Conservation (phyloP, 2,888 invertebrate species). For the Leucania comma region DNA sequence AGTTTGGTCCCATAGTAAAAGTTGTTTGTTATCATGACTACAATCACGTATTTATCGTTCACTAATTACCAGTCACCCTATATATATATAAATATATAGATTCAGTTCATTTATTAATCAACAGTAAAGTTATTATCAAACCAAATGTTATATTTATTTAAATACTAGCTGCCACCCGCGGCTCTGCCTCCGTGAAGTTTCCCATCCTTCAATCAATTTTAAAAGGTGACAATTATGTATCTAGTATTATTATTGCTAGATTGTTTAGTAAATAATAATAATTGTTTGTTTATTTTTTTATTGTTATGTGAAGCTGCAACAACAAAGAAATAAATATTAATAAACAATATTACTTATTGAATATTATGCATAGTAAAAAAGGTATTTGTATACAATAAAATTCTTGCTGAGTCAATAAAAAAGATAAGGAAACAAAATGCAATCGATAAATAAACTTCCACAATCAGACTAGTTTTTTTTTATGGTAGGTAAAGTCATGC, state of each 20-base stretch:
- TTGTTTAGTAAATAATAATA: background rate
- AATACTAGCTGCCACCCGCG: background rate
- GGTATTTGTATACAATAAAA: background rate
- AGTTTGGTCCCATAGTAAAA: no score
- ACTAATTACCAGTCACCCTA: no score
- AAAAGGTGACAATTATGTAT: no score
- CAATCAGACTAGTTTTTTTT: no score
- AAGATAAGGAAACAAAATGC: background rate
- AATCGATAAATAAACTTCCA: background rate
- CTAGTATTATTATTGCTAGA: background rate
- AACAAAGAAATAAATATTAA: background rate
- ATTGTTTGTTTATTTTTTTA: conserved; percentile 4
- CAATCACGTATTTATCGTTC: no score
- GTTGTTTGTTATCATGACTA: no score
- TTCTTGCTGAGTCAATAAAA: background rate
- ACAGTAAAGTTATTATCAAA: conserved; percentile 15
- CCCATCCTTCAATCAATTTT: no score
- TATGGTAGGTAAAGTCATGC: no score
- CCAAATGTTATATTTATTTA: conserved; percentile 1
- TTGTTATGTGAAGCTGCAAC: background rate
- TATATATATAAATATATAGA: no score
- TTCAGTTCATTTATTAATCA: conserved; percentile 18
- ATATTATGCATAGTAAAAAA: background rate
- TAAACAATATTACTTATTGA: conserved; percentile 4
- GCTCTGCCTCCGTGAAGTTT: no score